Evolutionary conservation across 2,113 vertebrate genomes (phyloP), one percentile per base, ranked within the genome.

Genomic region (Trachemys scripta): DNA sequence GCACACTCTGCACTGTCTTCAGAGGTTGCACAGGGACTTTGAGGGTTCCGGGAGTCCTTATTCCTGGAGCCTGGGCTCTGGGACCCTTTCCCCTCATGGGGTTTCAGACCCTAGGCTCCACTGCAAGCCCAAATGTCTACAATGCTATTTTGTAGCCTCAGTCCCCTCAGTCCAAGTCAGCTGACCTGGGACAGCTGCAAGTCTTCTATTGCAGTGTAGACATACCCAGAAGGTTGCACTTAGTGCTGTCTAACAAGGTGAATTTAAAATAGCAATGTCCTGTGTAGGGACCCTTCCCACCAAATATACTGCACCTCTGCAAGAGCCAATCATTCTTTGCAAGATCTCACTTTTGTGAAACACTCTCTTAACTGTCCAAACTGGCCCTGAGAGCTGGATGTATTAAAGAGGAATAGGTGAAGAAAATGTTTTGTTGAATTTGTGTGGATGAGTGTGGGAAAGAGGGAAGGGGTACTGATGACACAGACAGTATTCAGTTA

Each of bases 1-100:
- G 57, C 0, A 0, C 1, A 35, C 24, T 17, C 53, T 72, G 35
- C 24, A 53, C 19, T 6, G 87, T 81, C 84, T 72, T n/a, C 24
- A 27, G 3, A 29, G 24, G 6, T 29, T 59, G 22, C 51, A 80
- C 50, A 50, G 50, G 6, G 49, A 38, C 25, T 14, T 49, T 31
- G 80, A 69, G 72, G 80, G 62, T 1, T 47, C 57, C 84, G 1
- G 5, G 25, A 38, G 29, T 5, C 53, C 35, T 90, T 79, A 75
- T 35, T 53, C 29, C 27, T 84, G 35, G 31, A 93, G 17, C 3
- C 0, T 29, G 4, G 3, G n/a, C 65, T 47, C 81, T n/a, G 3
- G 8, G 35, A 69, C 62, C 16, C 16, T n/a, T n/a, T 69, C 62
- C 62, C 8, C 62, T 69, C 17, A 69, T 69, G 17, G 7, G 35